These are phyloP conservation scores for Dryobotodes eremita DNA, from an alignment of 2,888 invertebrate species.

Conservation along the genomic window DNA sequence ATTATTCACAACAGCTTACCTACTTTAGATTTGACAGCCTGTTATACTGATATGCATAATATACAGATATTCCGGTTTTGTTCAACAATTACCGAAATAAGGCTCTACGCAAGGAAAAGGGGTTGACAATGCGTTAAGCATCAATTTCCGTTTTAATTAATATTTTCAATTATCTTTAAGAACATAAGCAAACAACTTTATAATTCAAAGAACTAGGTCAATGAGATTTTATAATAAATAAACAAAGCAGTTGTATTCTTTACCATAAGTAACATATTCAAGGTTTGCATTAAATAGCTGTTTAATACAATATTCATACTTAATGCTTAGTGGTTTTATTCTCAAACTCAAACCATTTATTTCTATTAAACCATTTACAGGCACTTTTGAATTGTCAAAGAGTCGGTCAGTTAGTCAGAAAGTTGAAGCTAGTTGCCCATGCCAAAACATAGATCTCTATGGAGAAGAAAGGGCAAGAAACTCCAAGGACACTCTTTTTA, in stretches of 20 bases:
- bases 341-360: too few relatives aligned
- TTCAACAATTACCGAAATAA: background rate
- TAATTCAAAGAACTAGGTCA: slow-evolving; percentile 22
- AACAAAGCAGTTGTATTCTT: slow-evolving; percentile 19
- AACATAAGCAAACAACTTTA: slow-evolving; percentile 24
- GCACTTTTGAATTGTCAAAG: too few relatives aligned
- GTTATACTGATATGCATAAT: background rate
- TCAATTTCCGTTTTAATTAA: slow-evolving; percentile 3
- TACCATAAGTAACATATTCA: slow-evolving; percentile 16
- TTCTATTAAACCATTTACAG: too few relatives aligned
- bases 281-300: slow-evolving; percentile 26
- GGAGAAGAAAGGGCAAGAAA: too few relatives aligned
- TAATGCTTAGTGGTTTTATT: slow-evolving; percentile 13
- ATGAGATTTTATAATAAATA: slow-evolving; percentile 22
- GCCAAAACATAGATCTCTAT: too few relatives aligned
- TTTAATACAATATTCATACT: slow-evolving; percentile 30
- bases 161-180: slow-evolving; percentile 11
- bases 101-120: background rate
- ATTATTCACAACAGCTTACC: background rate
- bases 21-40: background rate
- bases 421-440: too few relatives aligned
- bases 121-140: background rate
- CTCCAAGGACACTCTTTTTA: too few relatives aligned
- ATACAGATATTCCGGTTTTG: background rate
- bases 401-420: too few relatives aligned